These are phyloP conservation scores for Galeopsomyia nigrocyanea DNA, from an alignment of 2,888 invertebrate genomes.

Conservation along the genomic window DNA sequence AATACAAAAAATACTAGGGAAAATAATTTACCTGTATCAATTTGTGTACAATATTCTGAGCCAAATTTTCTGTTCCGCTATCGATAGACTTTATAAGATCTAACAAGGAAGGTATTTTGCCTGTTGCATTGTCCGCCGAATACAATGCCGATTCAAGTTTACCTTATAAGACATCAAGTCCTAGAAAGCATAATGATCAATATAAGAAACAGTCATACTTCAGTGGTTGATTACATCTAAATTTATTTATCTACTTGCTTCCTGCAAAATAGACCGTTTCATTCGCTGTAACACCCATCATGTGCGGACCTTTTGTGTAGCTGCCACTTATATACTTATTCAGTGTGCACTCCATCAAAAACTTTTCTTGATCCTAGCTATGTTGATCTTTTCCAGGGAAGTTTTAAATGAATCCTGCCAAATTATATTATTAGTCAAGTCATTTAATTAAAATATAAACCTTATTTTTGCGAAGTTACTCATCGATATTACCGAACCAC, in stretches of 20 bases:
- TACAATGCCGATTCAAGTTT: too few species aligned
- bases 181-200: too few species aligned
- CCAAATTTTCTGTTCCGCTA: not conserved
- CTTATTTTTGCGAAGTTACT: not conserved
- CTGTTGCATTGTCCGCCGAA: too few species aligned
- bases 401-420: constrained; percentile 67
- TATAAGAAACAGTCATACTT: too few species aligned
- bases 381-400: constrained; percentile 69
- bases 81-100: not conserved
- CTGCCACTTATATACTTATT: constrained; percentile 67
- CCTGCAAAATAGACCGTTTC: constrained; percentile 28
- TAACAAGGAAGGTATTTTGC: too few species aligned
- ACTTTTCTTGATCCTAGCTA: constrained; percentile 68
- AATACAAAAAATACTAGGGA: not conserved
- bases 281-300: constrained; percentile 69
- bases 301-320: constrained; percentile 70
- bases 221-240: not conserved
- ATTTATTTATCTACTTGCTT: constrained; percentile 3
- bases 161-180: too few species aligned
- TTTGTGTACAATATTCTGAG: not conserved
- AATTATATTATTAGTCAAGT: not conserved
- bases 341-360: constrained; percentile 68
- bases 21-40: constrained; percentile 6
- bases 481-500: not conserved
- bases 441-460: not conserved